These are phyloP conservation scores for Lethrus apterus DNA, from an alignment of 1,140 invertebrate species.

Conservation along the genomic window DNA sequence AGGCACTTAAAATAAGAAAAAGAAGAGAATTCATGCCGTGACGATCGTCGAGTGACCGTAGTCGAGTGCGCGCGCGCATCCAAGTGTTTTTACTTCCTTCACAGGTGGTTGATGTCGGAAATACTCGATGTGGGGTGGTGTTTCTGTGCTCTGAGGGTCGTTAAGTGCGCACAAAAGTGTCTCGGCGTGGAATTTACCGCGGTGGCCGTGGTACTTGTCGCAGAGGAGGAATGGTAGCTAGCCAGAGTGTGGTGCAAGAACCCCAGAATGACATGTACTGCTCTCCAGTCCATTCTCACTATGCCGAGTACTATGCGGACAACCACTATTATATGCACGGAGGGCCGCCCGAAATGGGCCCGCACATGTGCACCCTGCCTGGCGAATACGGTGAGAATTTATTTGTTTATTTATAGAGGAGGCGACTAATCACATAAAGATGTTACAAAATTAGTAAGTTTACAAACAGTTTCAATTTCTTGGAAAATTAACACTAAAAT, in stretches of 20 bases:
- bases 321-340: conserved; percentile 26
- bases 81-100: too few relatives aligned
- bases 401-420: too few relatives aligned
- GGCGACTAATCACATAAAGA: too few relatives aligned
- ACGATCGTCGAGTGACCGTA: background rate
- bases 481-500: too few relatives aligned
- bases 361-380: conserved; percentile 32
- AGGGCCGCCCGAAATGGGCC: conserved; percentile 20
- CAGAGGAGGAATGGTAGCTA: conserved; percentile 37
- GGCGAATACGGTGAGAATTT: conserved; percentile 35
- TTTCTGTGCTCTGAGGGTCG: background rate
- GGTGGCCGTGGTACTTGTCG: conserved; percentile 20
- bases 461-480: too few relatives aligned
- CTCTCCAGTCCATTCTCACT: conserved; percentile 27
- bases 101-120: too few relatives aligned
- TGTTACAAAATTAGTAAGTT: too few relatives aligned
- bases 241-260: conserved; percentile 34
- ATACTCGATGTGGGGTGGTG: conserved; percentile 12
- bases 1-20: background rate
- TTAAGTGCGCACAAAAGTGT: conserved; percentile 23
- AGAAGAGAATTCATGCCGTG: background rate
- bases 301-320: conserved; percentile 38
- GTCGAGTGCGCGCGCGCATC: background rate
- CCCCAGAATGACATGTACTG: conserved; percentile 39
- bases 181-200: conserved; percentile 20